Conservation (phyloP, 2,797 vertebrate species). For the Melopsittacus undulatus region DNA sequence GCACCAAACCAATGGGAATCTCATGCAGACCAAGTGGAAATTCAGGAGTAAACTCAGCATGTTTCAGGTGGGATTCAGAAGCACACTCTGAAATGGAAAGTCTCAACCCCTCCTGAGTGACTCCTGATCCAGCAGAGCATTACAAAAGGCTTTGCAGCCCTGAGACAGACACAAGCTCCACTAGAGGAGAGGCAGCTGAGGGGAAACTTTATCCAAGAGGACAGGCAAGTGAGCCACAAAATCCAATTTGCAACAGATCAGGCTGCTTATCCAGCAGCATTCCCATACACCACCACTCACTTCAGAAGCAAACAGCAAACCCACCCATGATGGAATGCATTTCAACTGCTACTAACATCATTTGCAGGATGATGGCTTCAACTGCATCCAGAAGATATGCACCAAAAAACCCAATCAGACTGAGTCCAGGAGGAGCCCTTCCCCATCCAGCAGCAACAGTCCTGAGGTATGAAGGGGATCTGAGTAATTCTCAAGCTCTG, state of each 20-base stretch:
- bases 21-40: neutral
- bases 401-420: neutral
- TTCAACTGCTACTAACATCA: neutral
- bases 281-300: neutral
- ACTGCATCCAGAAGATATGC: fast-evolving
- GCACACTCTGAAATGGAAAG: neutral
- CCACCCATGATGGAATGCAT: fast-evolving
- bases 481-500: neutral
- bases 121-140: neutral
- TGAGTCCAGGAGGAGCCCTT: neutral
- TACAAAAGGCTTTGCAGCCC: neutral
- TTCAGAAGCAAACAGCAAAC: neutral
- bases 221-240: slow-evolving; percentile 29
- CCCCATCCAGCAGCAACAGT: neutral
- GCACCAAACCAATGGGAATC: neutral
- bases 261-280: neutral
- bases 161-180: neutral
- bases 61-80: neutral
- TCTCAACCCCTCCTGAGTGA: neutral
- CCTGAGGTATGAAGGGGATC: neutral
- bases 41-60: neutral
- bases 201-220: neutral
- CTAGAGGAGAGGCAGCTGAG: neutral
- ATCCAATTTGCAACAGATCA: slow-evolving; percentile 29
- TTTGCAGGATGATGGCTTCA: neutral